Percentiles rank a stretch among this genome's conserved stretches.
phyloP scores from a whole-genome alignment of 2,888 invertebrate species.

The Theodoxus fluviatilis region DNA sequence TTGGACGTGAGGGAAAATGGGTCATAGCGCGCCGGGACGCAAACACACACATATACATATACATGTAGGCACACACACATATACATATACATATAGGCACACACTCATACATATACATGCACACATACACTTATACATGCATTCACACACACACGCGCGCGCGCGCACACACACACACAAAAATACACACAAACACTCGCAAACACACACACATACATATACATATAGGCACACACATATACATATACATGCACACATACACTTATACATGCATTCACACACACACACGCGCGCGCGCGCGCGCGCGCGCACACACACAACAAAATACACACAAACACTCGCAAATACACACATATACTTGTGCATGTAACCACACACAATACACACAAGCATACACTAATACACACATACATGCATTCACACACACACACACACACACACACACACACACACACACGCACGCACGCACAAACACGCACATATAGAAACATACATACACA shows the following conservation, averaged over 20 bases:
- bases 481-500: background rate
- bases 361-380: background rate
- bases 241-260: background rate
- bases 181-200: no score
- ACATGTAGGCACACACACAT: no score
- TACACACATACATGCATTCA: constrained; percentile 3
- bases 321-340: background rate
- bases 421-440: constrained; percentile 14
- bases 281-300: background rate
- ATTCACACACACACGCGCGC: no score
- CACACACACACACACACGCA: constrained; percentile 14
- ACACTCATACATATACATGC: no score
- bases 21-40: no score
- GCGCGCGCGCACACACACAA: background rate
- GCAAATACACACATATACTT: background rate
- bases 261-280: background rate
- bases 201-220: background rate
- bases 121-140: no score
- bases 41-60: no score
- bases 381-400: background rate
- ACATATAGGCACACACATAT: background rate
- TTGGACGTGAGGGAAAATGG: no score
- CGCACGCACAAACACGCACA: constrained; percentile 3
- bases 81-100: no score
- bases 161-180: no score